Conservation (phyloP, 2,113 vertebrate genomes). For the Lampris megalopsis region DNA sequence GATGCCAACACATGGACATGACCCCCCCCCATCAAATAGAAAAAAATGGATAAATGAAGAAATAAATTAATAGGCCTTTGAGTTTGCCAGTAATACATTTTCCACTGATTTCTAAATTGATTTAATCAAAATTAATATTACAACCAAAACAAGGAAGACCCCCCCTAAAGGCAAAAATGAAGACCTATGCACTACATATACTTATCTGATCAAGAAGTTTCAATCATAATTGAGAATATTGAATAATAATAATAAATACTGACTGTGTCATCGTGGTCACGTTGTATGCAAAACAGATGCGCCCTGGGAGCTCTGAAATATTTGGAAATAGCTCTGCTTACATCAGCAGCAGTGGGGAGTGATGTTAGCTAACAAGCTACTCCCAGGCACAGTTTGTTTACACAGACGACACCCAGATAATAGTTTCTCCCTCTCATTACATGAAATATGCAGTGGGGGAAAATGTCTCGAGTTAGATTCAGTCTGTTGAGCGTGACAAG, state of each 20-base stretch:
- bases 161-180: conserved; percentile 1
- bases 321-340: conserved; percentile 64
- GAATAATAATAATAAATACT: conserved; percentile 45
- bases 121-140: conserved; percentile 30
- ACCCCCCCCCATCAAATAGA: no score
- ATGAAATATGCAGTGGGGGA: conserved; percentile 71
- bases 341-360: conserved; percentile 69
- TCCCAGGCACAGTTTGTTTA: conserved; percentile 73
- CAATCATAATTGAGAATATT: conserved; percentile 40
- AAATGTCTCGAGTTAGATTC: conserved; percentile 64
- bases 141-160: conserved; percentile 16
- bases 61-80: no score
- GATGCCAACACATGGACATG: no score
- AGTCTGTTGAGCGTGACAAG: conserved; percentile 57
- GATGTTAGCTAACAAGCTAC: conserved; percentile 61
- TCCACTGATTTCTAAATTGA: conserved; percentile 8
- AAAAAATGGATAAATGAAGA: no score
- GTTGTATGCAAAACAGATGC: conserved; percentile 60
- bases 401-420: conserved; percentile 76
- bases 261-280: conserved; percentile 48
- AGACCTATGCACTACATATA: conserved; percentile 13
- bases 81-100: no score
- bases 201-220: conserved; percentile 43
- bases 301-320: conserved; percentile 45
- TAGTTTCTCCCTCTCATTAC: conserved; percentile 67